Base-by-base conservation (phyloP, 2,888 invertebrate species). In the Euproctis similis region DNA sequence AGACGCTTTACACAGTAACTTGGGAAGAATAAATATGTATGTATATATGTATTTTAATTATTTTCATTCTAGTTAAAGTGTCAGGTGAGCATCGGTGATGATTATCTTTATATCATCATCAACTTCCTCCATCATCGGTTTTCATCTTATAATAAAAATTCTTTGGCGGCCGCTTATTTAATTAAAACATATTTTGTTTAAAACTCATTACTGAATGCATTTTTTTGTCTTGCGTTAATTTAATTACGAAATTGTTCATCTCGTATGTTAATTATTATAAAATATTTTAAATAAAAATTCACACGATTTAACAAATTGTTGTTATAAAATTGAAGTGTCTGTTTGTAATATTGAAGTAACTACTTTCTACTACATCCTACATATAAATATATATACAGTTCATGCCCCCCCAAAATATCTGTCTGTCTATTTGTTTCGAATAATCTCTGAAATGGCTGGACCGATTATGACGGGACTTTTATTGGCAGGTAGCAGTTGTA, bases 61-160 rank as follows among this genome's bases (percentile, higher is more conserved):
- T 24, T 23, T 45, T 38, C 25, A 12, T 18, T 39, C 34, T 24
- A 12, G 28, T 32, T 17, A 30, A 42, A 39, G 46, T 52, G 42
- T 40, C 31, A 32, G 30, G 26, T 36, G 26, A 24, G 28, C 37
- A 30, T 32, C 5, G 8, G 4, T 11, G 46, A 45, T 46, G 4
- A 26, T 30, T 26, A 49, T 50, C 50, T 45, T 42, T 32, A 52
- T 39, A 14, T 42, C 37, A 45, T 44, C 34, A 39, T 36, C 45
- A 21, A 36, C 33, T 36, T 42, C 46, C 33, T 28, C 20, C n/a
- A n/a, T n/a, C n/a, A n/a, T 29, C 23, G 28, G 22, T 34, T 38
- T 36, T 14, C 12, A 26, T 35, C 25, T 39, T 12, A n/a, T 36
- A 24, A 34, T 31, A 28, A 30, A 35, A 30, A 21, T 10, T 6